Percentiles rank a stretch among this genome's conserved stretches.
phyloP scores from a whole-genome alignment of 2,888 invertebrate genomes.

The Buathra laborator region DNA sequence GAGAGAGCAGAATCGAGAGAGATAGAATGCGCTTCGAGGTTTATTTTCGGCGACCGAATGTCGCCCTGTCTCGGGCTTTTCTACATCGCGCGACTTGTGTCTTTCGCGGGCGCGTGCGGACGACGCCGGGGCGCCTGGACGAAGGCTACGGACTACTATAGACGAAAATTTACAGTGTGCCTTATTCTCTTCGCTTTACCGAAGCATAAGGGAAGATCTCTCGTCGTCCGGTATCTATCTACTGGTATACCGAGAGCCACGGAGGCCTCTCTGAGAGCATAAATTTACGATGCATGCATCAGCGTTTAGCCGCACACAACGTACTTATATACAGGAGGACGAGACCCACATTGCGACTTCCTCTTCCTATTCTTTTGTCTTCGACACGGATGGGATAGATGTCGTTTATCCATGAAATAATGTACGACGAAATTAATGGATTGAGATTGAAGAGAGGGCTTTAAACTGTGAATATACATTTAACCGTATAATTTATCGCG shows the following conservation, averaged over 20 bases:
- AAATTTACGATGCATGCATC: constrained; percentile 37
- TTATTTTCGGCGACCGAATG: constrained; percentile 81
- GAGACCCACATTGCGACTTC: constrained; percentile 50
- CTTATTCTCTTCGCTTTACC: neutral
- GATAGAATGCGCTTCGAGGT: constrained; percentile 76
- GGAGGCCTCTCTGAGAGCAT: constrained; percentile 15
- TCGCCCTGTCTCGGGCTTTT: constrained; percentile 73
- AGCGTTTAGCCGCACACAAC: neutral
- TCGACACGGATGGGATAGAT: constrained; percentile 24
- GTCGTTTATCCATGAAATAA: neutral
- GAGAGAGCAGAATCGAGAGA: constrained; percentile 58
- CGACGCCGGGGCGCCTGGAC: constrained; percentile 56
- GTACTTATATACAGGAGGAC: neutral
- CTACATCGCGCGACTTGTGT: constrained; percentile 53
- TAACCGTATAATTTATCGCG: neutral
- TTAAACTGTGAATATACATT: neutral
- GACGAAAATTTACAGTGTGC: constrained; percentile 14
- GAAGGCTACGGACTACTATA: constrained; percentile 32
- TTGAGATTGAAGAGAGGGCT: neutral
- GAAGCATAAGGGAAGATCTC: constrained; percentile 10
- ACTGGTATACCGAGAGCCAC: neutral
- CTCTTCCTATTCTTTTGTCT: constrained; percentile 60
- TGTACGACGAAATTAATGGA: neutral
- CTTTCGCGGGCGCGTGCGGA: constrained; percentile 26
- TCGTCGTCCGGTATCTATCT: constrained; percentile 14